These are phyloP conservation scores for Dryadula phaetusa DNA, from an alignment of 2,888 invertebrate species.

Conservation along the genomic window DNA sequence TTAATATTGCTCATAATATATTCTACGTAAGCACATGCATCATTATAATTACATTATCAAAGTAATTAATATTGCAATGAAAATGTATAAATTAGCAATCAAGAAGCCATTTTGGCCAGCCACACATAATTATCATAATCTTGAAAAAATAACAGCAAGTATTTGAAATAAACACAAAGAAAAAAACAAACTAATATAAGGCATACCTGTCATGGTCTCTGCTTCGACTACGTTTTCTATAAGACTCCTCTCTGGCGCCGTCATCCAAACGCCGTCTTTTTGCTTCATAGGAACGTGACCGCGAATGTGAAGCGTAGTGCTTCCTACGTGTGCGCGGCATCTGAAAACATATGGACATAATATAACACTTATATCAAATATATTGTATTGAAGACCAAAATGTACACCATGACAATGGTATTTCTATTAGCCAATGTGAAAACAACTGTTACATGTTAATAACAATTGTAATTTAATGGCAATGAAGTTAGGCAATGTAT, in stretches of 20 bases:
- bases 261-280: constrained; percentile 90
- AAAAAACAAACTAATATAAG: not conserved
- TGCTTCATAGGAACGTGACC: constrained; percentile 85
- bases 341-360: constrained; percentile 71
- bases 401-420: constrained; percentile 50
- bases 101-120: not conserved
- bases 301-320: constrained; percentile 88
- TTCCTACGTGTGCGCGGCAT: constrained; percentile 94
- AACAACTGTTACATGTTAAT: constrained; percentile 45
- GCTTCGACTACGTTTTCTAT: constrained; percentile 78
- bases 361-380: not conserved
- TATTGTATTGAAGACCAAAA: not conserved
- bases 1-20: too few species aligned
- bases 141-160: too few species aligned
- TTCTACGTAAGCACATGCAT: too few species aligned
- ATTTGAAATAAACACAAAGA: not conserved
- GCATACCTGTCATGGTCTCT: constrained; percentile 86
- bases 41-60: too few species aligned
- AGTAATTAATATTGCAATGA: too few species aligned
- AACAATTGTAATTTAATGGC: constrained; percentile 44
- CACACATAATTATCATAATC: not conserved
- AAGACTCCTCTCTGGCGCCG: constrained; percentile 71
- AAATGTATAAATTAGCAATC: too few species aligned
- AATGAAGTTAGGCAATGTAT: constrained; percentile 23
- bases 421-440: constrained; percentile 47